A percentile compares a stretch with the other conserved stretches of the same genome.
phyloP scores from a whole-genome alignment of 1,140 invertebrate genomes.

The Orchesella cincta region DNA sequence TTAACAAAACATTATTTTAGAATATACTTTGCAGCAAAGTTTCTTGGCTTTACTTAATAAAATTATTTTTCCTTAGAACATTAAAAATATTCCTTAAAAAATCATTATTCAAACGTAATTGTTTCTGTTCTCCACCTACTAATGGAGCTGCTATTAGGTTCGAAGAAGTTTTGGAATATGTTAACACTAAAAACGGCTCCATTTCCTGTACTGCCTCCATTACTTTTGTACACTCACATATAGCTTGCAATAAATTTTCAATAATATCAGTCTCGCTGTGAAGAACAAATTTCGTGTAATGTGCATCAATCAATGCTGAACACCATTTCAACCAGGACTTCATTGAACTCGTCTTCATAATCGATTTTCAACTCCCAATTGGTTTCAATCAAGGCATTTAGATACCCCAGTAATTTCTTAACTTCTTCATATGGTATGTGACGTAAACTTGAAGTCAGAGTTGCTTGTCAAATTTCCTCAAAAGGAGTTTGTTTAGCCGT shows the following conservation, averaged over 20 bases:
- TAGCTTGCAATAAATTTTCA: slow-evolving; percentile 25
- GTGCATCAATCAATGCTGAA: slow-evolving; percentile 40
- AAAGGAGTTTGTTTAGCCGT: slow-evolving; percentile 36
- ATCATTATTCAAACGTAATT: slow-evolving; percentile 41
- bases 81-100: too few relatives aligned
- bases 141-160: slow-evolving; percentile 16
- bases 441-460: slow-evolving; percentile 19
- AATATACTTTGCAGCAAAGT: too few relatives aligned
- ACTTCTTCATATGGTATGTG: slow-evolving; percentile 24
- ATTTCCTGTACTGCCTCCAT: slow-evolving; percentile 40
- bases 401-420: slow-evolving; percentile 29
- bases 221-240: slow-evolving; percentile 36
- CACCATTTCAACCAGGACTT: slow-evolving; percentile 37
- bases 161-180: slow-evolving; percentile 41
- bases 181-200: slow-evolving; percentile 40
- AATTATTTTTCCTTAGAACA: too few relatives aligned
- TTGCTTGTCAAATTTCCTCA: slow-evolving; percentile 33
- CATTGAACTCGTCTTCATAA: neutral
- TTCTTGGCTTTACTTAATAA: too few relatives aligned
- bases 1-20: too few relatives aligned
- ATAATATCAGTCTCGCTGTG: slow-evolving; percentile 39
- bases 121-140: slow-evolving; percentile 41
- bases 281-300: slow-evolving; percentile 46
- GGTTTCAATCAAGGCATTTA: slow-evolving; percentile 23
- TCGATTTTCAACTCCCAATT: slow-evolving; percentile 21